Evolutionary conservation across 37 sponge, comb jelly and placozoan species (phyloP), one percentile per base, ranked within the genome.

Genomic region (Mnemiopsis leidyi): DNA sequence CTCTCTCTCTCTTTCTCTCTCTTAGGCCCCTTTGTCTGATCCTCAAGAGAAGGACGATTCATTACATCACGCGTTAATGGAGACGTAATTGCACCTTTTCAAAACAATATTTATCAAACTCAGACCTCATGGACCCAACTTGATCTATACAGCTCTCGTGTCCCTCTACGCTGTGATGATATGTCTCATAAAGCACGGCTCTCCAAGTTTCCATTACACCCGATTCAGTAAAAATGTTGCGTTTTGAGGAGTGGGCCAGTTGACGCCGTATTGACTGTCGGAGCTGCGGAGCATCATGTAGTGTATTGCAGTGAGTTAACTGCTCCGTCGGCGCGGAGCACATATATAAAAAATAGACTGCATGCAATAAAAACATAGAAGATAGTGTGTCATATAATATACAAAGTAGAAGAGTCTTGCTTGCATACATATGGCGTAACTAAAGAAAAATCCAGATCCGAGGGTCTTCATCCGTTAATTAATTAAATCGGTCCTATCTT

Each of bases 311-410:
- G 61, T 48, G 61, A 18, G 61, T 13, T 48, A 48, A 48, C 61
- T 48, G 61, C 13, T n/a, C n/a, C n/a, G n/a, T n/a, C n/a, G 61
- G 5, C 9, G 61, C 61, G 61, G 61, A 13, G n/a, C n/a, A 48
- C 61, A 48, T 48, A 48, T 48, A 48, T 48, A 48, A 48, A 48
- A 48, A 71, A 71, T 71, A 29, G 73, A 71, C 73, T 71, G 73
- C 73, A 29, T 71, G 73, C 73, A 71, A 71, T 71, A 71, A 71
- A 71, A 71, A 23, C 25, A 23, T 71, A 28, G 73, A 29, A 25
- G 25, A 71, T 71, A 48, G 61, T 48, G 61, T 48, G 61, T 48
- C 73, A 71, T 71, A 71, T 71, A 71, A 29, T 5, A 23, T 71
- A 71, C 20, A 29, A 71, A 29, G 73, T 71, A 25, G 73, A 71